phyloP scores from a whole-genome alignment of 2,797 vertebrate genomes.

The Dallia pectoralis region DNA sequence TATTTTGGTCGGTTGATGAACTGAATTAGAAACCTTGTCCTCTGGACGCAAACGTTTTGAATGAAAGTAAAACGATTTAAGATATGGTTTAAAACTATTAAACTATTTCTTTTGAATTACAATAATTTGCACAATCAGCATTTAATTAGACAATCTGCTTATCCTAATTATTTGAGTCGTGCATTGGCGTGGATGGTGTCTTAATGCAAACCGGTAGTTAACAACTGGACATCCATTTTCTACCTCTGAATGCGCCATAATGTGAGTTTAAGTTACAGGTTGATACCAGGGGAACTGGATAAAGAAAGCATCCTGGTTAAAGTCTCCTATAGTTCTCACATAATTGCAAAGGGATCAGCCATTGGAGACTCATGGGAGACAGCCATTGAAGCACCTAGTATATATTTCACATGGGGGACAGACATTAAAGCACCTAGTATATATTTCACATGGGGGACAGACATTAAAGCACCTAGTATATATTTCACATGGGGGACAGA shows the following conservation, averaged over 20 bases:
- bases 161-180: neutral
- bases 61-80: constrained; percentile 28
- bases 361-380: no score
- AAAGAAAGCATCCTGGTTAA: neutral
- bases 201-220: neutral
- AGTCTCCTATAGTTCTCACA: neutral
- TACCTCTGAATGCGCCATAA: neutral
- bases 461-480: no score
- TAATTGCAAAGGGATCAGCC: neutral
- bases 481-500: no score
- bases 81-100: neutral
- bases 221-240: neutral
- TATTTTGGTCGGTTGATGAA: neutral
- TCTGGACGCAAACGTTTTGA: constrained; percentile 22
- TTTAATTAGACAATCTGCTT: neutral
- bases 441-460: no score
- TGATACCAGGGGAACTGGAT: neutral
- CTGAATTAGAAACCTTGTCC: neutral
- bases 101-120: neutral
- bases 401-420: no score
- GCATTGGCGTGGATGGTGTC: neutral
- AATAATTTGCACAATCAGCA: neutral
- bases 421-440: no score
- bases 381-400: no score
- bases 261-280: neutral